Percentiles rank a stretch among this genome's conserved stretches.
phyloP scores from a whole-genome alignment of 2,888 invertebrate species.

The Zhuqinia jingwanae region DNA sequence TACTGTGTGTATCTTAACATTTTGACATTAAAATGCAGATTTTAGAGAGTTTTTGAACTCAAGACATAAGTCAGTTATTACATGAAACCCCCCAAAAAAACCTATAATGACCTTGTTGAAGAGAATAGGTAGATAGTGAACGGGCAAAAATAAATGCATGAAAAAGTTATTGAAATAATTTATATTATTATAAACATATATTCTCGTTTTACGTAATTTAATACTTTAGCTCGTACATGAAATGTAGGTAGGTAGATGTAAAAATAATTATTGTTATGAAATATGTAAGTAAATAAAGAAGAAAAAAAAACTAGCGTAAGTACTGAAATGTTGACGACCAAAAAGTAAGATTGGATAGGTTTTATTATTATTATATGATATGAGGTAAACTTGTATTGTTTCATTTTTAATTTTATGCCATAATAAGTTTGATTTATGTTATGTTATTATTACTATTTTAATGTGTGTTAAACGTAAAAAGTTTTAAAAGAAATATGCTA shows the following conservation, averaged over 20 bases:
- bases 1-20: conserved; percentile 41
- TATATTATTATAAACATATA: no score
- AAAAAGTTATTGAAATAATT: no score
- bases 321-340: conserved; percentile 66
- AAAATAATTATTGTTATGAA: neutral
- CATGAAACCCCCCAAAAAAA: conserved; percentile 7
- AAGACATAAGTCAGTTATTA: neutral
- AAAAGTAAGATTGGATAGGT: conserved; percentile 45
- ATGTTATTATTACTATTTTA: neutral
- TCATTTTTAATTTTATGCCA: neutral
- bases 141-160: no score
- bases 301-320: conserved; percentile 12
- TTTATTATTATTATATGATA: conserved; percentile 1
- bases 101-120: neutral
- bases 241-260: no score
- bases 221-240: no score
- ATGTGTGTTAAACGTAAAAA: no score
- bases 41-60: neutral
- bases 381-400: neutral
- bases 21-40: conserved; percentile 31
- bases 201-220: no score
- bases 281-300: neutral
- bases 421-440: neutral
- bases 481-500: neutral
- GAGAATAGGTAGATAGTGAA: no score